phyloP scores from a whole-genome alignment of 1,140 invertebrate species.

The Psix sp. region DNA sequence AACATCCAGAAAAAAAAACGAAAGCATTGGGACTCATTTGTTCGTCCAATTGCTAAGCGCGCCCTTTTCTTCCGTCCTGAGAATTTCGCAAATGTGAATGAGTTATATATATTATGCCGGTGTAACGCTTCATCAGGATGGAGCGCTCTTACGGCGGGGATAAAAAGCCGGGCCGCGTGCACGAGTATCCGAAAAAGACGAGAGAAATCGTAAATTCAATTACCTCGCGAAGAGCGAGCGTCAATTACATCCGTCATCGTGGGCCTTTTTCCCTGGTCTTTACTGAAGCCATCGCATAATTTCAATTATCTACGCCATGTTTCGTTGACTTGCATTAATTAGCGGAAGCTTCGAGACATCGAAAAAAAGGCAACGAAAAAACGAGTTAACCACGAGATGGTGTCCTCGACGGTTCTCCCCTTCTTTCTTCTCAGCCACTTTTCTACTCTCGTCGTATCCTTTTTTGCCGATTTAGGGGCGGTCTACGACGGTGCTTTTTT shows the following conservation, averaged over 20 bases:
- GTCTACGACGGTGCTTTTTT: slow-evolving; percentile 58
- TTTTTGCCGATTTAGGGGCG: slow-evolving; percentile 34
- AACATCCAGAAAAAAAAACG: slow-evolving; percentile 21
- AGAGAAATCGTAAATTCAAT: slow-evolving; percentile 73
- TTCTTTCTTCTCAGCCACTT: slow-evolving; percentile 19
- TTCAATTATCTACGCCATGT: slow-evolving; percentile 73
- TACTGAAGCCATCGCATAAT: slow-evolving; percentile 70
- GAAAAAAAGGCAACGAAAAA: slow-evolving; percentile 54
- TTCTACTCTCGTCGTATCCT: slow-evolving; percentile 32
- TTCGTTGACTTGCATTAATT: slow-evolving; percentile 71
- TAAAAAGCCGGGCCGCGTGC: slow-evolving; percentile 7
- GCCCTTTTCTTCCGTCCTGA: slow-evolving; percentile 20
- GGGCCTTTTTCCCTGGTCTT: slow-evolving; percentile 55
- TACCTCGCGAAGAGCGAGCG: slow-evolving; percentile 65
- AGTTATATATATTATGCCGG: slow-evolving; percentile 44
- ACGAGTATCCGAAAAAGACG: slow-evolving; percentile 59
- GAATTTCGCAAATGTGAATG: slow-evolving; percentile 48
- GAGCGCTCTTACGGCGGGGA: slow-evolving; percentile 20
- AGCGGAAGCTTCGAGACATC: slow-evolving; percentile 65
- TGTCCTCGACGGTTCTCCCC: slow-evolving; percentile 58
- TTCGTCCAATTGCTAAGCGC: slow-evolving; percentile 8
- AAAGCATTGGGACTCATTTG: slow-evolving; percentile 33
- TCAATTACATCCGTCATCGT: slow-evolving; percentile 74
- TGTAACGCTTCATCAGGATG: slow-evolving; percentile 55
- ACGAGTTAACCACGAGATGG: no score